Evolutionary conservation across 1,140 invertebrate species (phyloP).

Genomic region (Neuroterus valhalla): DNA sequence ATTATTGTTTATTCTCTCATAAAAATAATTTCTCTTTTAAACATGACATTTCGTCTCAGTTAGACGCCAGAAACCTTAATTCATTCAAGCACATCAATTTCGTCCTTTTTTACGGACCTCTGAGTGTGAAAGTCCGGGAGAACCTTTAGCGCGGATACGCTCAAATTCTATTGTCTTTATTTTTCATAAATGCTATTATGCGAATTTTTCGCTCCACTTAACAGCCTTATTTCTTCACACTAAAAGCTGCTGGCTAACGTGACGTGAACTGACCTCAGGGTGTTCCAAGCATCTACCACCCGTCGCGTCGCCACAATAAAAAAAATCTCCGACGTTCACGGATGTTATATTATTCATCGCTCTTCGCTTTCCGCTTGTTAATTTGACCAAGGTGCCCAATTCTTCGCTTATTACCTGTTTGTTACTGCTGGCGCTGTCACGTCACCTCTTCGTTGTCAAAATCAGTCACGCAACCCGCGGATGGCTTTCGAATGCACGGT

Average conservation of each 20-base stretch:
- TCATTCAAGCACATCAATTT: no score
- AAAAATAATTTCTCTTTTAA: no score
- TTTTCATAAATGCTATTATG: constrained; percentile 37
- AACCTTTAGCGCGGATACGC: no score
- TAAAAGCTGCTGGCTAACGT: constrained; percentile 8
- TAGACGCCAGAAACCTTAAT: no score
- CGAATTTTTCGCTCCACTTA: constrained; percentile 41
- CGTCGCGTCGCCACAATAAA: constrained; percentile 32
- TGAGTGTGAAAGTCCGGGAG: no score
- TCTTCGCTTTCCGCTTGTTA: constrained; percentile 30
- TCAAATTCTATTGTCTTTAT: background rate
- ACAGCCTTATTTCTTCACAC: constrained; percentile 41
- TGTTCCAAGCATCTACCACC: constrained; percentile 40
- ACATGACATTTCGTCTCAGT: no score
- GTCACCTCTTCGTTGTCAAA: constrained; percentile 5
- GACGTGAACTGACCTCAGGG: constrained; percentile 41
- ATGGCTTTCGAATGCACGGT: no score
- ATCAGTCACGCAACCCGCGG: constrained; percentile 22
- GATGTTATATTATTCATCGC: constrained; percentile 24
- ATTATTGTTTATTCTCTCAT: no score
- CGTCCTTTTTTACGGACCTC: no score
- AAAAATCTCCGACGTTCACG: constrained; percentile 12
- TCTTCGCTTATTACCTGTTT: background rate
- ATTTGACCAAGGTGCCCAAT: constrained; percentile 15
- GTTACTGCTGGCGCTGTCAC: constrained; percentile 27